Evolutionary conservation across 2,113 vertebrate species (phyloP).

Genomic region (Aldabrachelys gigantea): DNA sequence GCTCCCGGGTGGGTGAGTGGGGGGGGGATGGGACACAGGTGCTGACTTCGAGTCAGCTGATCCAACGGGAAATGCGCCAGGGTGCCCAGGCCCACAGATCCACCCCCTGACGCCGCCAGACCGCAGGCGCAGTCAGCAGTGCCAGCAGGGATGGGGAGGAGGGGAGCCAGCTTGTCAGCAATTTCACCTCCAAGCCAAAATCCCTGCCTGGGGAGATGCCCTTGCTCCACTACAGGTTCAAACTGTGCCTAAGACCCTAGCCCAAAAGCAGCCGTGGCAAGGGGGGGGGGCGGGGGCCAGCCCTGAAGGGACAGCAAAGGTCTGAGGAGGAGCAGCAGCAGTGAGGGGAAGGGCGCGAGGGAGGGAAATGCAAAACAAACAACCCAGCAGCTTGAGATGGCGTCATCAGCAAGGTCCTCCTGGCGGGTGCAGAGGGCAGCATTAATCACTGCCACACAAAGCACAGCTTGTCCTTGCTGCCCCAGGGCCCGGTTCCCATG

Average conservation of each 20-base stretch:
- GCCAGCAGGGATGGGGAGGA: neutral
- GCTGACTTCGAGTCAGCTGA: neutral
- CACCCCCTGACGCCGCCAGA: neutral
- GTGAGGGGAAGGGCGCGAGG: too few relatives aligned
- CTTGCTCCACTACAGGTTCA: neutral
- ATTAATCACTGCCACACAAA: neutral
- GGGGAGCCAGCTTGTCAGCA: neutral
- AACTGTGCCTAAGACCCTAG: neutral
- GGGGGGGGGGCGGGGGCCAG: too few relatives aligned
- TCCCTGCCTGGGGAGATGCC: neutral
- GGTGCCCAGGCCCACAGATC: neutral
- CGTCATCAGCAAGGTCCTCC: neutral
- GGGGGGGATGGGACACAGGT: too few relatives aligned
- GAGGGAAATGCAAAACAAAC: neutral
- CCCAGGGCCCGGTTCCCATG: neutral
- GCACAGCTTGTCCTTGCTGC: neutral
- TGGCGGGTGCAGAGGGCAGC: neutral
- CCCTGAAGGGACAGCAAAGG: neutral
- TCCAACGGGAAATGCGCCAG: neutral
- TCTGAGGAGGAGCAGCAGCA: neutral
- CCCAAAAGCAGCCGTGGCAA: neutral
- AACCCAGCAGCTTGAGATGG: neutral
- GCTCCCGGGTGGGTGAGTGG: neutral
- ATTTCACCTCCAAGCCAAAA: neutral
- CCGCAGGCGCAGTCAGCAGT: neutral